Evolutionary conservation across 2,888 invertebrate genomes (phyloP), one percentile per base, ranked within the genome.

Genomic region (Hemicrepidius hirtus): DNA sequence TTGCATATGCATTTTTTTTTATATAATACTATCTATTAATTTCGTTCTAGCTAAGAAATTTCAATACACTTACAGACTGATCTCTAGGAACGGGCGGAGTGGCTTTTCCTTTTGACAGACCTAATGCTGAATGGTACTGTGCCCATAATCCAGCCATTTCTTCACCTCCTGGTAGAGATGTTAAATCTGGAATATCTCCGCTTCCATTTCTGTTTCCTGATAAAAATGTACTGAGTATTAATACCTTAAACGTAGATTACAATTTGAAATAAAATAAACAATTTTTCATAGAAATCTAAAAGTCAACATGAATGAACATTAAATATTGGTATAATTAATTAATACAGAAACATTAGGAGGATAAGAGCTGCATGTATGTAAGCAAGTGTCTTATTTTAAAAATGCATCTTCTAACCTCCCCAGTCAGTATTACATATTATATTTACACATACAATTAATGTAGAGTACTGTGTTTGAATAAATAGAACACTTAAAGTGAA

Each of bases 61-160:
- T 18, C 9, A 24, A 50, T 4, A 90, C n/a, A n/a, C 91, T 91
- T 89, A 91, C 91, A 89, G 91, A 91, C 86, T 92, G 91, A 84
- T 92, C 93, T 80, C 91, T 87, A 6, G 88, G 85, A 16, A 87
- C 84, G 0, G 89, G 89, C 20, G 89, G 91, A 66, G 88, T 89
- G 20, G 86, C 85, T 77, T 86, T 86, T 66, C 85, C 85, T 78
- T 88, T 91, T 80, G 93, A 93, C 60, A 94, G 88, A 1, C 94
- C 94, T 82, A 95, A 87, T 0, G 95, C 94, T 79, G 92, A 92
- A 86, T 94, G 93, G 86, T 95, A 95, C 73, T 94, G 94, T 4
- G 95, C 94, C 95, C 95, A 95, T n/a, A 95, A 88, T 37, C 94
- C 94, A 1, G 94, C 94, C 90, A 95, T 92, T 83, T 92, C 92